These are phyloP conservation scores for Teleiodes luculella DNA, from an alignment of 2,888 invertebrate genomes.

Conservation along the genomic window DNA sequence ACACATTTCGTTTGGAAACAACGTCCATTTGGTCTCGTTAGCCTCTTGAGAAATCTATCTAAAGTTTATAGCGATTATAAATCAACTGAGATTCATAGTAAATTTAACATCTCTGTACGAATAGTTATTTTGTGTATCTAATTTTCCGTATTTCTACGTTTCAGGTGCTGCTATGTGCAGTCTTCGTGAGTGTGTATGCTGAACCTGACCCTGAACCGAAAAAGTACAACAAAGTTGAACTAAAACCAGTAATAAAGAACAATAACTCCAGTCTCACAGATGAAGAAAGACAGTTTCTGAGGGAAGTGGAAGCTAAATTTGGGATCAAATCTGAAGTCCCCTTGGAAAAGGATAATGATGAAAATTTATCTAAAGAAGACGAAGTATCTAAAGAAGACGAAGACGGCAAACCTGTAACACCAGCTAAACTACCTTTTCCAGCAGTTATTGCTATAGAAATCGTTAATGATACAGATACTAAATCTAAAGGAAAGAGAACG, in stretches of 20 bases:
- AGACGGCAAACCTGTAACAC: conserved; percentile 14
- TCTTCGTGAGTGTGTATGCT: conserved; percentile 37
- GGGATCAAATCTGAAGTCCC: conserved; percentile 57
- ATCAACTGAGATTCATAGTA: neutral
- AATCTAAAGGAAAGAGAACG: conserved; percentile 81
- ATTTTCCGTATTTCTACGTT: conserved; percentile 36
- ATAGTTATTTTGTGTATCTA: neutral
- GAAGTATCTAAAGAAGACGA: conserved; percentile 18
- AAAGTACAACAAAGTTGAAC: conserved; percentile 59
- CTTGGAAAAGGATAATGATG: conserved; percentile 37
- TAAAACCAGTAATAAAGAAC: conserved; percentile 47
- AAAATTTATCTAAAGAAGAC: conserved; percentile 33
- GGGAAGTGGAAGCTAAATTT: conserved; percentile 71
- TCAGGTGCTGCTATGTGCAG: conserved; percentile 57
- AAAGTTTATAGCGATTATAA: neutral
- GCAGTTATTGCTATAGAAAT: conserved; percentile 82
- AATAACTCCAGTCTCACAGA: conserved; percentile 51
- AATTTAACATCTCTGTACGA: neutral
- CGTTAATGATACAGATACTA: conserved; percentile 75
- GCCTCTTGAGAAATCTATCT: neutral
- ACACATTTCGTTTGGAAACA: conserved; percentile 25
- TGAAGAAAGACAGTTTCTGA: conserved; percentile 65
- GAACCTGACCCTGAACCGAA: conserved; percentile 62
- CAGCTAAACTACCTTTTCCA: conserved; percentile 49
- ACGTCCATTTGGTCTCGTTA: neutral